Percentiles rank a stretch among this genome's conserved stretches.
These are phyloP conservation scores for Bettongia penicillata DNA, from an alignment of 2,113 vertebrate species.

Conservation along the genomic window DNA sequence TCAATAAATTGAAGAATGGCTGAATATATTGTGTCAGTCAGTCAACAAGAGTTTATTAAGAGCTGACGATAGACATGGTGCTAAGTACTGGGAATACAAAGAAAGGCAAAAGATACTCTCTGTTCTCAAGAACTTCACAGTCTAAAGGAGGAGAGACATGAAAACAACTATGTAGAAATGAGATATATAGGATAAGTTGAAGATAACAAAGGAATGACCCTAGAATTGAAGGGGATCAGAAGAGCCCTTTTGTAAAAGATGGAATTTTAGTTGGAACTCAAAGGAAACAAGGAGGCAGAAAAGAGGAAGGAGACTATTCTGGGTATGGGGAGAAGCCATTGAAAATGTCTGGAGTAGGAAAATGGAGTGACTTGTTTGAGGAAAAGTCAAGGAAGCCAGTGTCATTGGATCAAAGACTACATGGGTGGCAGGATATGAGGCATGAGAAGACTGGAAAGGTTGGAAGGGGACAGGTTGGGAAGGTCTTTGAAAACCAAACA, in stretches of 20 bases:
- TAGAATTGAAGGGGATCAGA: neutral
- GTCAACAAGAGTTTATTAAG: neutral
- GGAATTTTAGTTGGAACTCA: neutral
- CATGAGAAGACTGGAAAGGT: neutral
- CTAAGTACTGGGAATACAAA: neutral
- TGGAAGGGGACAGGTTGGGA: neutral
- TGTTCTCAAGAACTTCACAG: neutral
- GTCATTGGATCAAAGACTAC: neutral
- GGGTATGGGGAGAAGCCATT: neutral
- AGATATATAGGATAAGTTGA: neutral
- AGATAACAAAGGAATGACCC: neutral
- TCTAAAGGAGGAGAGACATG: neutral
- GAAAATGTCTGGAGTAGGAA: neutral
- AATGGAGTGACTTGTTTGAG: neutral
- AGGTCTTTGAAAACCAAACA: neutral
- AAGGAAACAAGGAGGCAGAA: neutral
- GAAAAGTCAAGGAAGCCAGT: neutral
- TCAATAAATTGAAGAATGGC: neutral
- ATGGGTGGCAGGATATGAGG: neutral
- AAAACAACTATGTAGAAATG: neutral
- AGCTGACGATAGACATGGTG: neutral
- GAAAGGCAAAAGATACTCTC: neutral
- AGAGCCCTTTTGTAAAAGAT: neutral
- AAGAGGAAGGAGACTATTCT: neutral
- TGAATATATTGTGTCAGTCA: neutral